These are phyloP conservation scores for Didymodactylos carnosus DNA, from an alignment of 2,888 invertebrate species.

Conservation along the genomic window DNA sequence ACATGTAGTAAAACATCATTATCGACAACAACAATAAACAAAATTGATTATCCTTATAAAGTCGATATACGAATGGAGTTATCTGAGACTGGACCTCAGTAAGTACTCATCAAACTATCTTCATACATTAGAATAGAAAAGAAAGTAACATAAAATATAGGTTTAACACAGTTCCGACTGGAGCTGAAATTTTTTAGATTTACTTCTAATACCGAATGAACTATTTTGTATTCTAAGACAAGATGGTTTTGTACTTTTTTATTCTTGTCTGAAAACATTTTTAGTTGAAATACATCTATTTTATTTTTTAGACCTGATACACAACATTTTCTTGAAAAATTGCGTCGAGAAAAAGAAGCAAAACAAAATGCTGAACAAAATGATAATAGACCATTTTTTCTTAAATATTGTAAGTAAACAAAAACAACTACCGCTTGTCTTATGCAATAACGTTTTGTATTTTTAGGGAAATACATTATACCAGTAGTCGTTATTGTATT, in stretches of 20 bases:
- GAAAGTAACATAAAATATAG: no score
- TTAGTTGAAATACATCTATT: no score
- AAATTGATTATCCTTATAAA: neutral
- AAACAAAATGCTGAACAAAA: neutral
- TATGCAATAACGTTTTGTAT: neutral
- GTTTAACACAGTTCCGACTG: no score
- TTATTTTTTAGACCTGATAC: neutral
- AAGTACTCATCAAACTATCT: no score
- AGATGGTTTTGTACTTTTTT: no score
- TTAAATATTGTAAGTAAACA: neutral
- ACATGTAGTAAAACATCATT: neutral
- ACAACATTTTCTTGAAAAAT: neutral
- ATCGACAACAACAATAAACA: no score
- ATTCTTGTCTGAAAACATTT: no score
- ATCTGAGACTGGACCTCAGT: neutral
- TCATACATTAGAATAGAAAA: neutral
- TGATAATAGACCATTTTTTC: neutral
- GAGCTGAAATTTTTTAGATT: no score
- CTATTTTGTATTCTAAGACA: no score
- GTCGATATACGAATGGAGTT: neutral
- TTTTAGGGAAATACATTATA: neutral
- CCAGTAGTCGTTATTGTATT: neutral
- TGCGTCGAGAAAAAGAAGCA: neutral
- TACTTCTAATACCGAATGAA: no score
- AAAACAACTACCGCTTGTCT: neutral